Conservation (phyloP, 2,888 invertebrate genomes). For the Heterodera filipjevi region DNA sequence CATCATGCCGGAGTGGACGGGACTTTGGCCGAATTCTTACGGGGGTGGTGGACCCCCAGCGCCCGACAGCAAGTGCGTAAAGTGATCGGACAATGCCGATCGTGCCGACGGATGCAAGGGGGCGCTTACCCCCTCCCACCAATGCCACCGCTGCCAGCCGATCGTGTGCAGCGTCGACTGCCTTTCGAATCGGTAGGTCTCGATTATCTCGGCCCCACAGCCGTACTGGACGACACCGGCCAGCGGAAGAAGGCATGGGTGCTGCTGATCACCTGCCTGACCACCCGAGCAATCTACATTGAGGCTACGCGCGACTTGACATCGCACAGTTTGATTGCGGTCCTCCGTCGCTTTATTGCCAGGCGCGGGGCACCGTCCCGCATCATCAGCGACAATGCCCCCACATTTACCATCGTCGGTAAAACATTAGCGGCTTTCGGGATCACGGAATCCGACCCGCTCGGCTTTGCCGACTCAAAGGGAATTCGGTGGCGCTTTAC, state of each 20-base stretch:
- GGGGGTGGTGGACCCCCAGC: slow-evolving; percentile 14
- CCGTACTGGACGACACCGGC: slow-evolving; percentile 8
- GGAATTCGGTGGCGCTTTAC: slow-evolving; percentile 20
- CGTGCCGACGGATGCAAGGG: slow-evolving; percentile 14
- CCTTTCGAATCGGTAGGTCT: slow-evolving; percentile 44
- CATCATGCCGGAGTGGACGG: slow-evolving; percentile 26
- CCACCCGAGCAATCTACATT: slow-evolving; percentile 17
- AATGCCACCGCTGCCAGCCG: slow-evolving; percentile 30
- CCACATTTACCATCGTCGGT: neutral
- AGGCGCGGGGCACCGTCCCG: slow-evolving; percentile 59
- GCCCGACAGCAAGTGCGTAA: neutral
- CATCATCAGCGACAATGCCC: slow-evolving; percentile 46
- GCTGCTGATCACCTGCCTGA: slow-evolving; percentile 19
- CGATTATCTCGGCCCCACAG: slow-evolving; percentile 37
- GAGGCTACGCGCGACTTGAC: slow-evolving; percentile 6
- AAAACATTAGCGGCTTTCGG: neutral
- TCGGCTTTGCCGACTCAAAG: neutral
- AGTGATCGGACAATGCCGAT: slow-evolving; percentile 5
- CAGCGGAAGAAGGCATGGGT: slow-evolving; percentile 16
- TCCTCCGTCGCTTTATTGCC: slow-evolving; percentile 40
- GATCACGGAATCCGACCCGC: neutral
- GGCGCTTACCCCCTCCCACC: slow-evolving; percentile 30
- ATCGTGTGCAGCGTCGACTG: slow-evolving; percentile 27
- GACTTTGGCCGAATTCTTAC: slow-evolving; percentile 13
- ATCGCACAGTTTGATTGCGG: neutral